Conservation (phyloP, 2,797 vertebrate species). For the Acrossocheilus wenchowensis region DNA sequence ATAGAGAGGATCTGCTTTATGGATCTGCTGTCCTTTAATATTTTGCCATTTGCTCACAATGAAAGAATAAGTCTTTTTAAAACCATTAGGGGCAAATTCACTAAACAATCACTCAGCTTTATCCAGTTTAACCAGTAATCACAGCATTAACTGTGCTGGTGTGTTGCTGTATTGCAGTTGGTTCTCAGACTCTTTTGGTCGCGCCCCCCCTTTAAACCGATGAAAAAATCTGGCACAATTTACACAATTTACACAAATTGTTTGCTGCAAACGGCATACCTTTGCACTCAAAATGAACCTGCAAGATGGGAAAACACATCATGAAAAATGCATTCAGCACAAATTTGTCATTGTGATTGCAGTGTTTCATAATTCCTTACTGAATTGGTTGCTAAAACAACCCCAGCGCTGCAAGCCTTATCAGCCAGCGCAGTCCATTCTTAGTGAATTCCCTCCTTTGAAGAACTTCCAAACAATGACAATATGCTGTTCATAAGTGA, state of each 20-base stretch:
- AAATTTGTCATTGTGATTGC: too few relatives aligned
- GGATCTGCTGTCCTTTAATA: background rate
- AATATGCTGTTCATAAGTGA: background rate
- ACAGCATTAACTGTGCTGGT: too few relatives aligned
- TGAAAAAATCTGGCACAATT: too few relatives aligned
- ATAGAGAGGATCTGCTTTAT: background rate
- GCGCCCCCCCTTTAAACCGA: too few relatives aligned
- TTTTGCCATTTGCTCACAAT: background rate
- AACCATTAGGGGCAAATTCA: background rate
- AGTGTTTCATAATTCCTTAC: background rate
- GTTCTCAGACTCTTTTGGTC: too few relatives aligned
- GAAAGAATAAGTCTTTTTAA: background rate
- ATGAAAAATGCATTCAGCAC: too few relatives aligned
- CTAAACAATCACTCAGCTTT: too few relatives aligned
- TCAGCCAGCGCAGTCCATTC: background rate
- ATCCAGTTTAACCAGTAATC: too few relatives aligned
- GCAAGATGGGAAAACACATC: background rate
- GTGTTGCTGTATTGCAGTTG: too few relatives aligned
- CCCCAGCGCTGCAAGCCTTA: background rate
- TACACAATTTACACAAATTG: too few relatives aligned
- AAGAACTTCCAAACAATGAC: constrained; percentile 15
- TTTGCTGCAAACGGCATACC: background rate
- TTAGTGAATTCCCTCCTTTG: background rate
- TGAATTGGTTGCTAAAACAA: background rate
- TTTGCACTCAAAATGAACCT: background rate